Evolutionary conservation across 2,888 invertebrate genomes (phyloP).

Genomic region (Pheosia gnoma): DNA sequence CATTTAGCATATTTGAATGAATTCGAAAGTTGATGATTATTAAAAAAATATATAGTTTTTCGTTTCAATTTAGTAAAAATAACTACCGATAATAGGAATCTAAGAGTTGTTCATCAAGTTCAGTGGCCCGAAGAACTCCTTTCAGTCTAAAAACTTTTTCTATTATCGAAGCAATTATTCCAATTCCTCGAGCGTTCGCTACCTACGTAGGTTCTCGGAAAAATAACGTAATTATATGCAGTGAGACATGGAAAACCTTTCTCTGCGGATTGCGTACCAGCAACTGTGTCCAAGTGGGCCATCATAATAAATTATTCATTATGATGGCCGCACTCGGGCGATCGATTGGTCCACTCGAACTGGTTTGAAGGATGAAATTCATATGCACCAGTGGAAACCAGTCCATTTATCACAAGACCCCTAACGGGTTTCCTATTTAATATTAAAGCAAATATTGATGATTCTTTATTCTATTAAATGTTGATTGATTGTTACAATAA

Average conservation of each 20-base stretch:
- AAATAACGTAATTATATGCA: conserved; percentile 54
- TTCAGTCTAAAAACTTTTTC: not conserved
- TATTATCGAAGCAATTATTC: conserved; percentile 13
- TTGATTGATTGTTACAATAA: no score
- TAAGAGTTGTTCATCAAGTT: no score
- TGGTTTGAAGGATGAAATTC: not conserved
- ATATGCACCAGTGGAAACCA: not conserved
- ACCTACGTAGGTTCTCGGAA: conserved; percentile 9
- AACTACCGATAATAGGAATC: no score
- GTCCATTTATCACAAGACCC: no score
- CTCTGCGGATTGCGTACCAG: conserved; percentile 48
- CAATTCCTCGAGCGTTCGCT: conserved; percentile 23
- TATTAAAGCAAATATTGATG: no score
- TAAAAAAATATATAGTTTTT: no score
- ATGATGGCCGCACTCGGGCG: conserved; percentile 13
- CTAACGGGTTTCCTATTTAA: no score
- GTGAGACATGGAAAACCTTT: conserved; percentile 64
- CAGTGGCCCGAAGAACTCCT: no score
- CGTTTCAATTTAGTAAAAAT: no score
- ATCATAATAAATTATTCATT: conserved; percentile 60
- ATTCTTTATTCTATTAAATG: no score
- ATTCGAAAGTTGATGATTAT: no score
- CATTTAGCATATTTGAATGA: no score
- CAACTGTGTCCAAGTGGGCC: conserved; percentile 44
- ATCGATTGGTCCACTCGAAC: not conserved